Percentiles rank a stretch among this genome's conserved stretches.
Evolutionary conservation across 2,113 vertebrate species (phyloP).

Genomic region (Strigops habroptila): DNA sequence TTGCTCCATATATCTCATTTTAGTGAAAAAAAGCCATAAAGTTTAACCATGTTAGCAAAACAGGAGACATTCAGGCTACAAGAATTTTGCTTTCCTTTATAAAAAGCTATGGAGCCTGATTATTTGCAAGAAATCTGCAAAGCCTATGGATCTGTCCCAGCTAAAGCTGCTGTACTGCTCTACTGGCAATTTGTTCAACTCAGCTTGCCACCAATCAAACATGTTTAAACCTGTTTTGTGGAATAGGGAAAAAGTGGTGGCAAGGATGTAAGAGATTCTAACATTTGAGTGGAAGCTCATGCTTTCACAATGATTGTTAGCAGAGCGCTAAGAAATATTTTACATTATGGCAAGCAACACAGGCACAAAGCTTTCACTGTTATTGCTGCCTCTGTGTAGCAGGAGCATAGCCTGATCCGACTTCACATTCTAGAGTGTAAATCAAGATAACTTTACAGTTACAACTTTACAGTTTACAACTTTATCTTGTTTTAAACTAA

Average conservation of each 20-base stretch:
- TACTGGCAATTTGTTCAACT: background rate
- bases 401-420: background rate
- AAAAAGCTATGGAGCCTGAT: background rate
- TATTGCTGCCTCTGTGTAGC: background rate
- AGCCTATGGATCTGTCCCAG: background rate
- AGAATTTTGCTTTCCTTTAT: background rate
- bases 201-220: background rate
- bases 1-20: background rate
- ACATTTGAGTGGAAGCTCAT: background rate
- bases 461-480: background rate
- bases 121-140: background rate
- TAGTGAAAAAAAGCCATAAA: background rate
- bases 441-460: background rate
- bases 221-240: background rate
- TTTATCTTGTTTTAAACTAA: background rate
- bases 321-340: background rate
- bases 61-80: background rate
- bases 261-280: background rate
- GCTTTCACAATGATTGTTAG: background rate
- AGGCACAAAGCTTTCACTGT: background rate
- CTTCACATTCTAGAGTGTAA: background rate
- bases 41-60: background rate
- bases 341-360: background rate
- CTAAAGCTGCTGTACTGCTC: background rate
- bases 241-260: background rate